phyloP scores from a whole-genome alignment of 1,140 invertebrate genomes.

The Protaetia brevitarsis region DNA sequence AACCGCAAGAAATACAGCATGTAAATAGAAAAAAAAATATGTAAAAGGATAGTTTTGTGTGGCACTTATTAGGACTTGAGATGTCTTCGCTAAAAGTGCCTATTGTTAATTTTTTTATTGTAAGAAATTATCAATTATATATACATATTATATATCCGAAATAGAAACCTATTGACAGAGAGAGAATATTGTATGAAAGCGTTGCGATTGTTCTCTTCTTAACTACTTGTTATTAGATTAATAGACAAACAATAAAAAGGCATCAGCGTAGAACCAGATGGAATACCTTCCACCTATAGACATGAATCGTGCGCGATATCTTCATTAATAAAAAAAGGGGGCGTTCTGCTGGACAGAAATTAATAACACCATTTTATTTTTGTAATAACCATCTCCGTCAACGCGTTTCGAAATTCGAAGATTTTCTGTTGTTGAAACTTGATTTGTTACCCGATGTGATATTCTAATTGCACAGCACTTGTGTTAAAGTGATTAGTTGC shows the following conservation, averaged over 20 bases:
- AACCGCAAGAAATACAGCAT: constrained; percentile 29
- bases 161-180: not conserved
- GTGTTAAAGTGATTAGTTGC: constrained; percentile 6
- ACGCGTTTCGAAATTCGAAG: not conserved
- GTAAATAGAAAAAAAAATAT: constrained; percentile 34
- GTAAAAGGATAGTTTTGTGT: constrained; percentile 33
- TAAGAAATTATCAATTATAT: no score
- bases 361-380: not conserved
- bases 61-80: constrained; percentile 39
- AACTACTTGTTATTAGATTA: no score
- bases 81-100: constrained; percentile 42
- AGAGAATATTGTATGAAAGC: not conserved
- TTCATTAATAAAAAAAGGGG: no score
- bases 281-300: no score
- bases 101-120: constrained; percentile 39
- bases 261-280: no score
- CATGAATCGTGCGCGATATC: no score
- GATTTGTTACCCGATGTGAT: constrained; percentile 44
- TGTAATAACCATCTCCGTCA: not conserved
- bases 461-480: constrained; percentile 27
- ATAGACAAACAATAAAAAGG: no score
- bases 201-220: no score
- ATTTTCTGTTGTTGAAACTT: not conserved
- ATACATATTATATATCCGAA: no score
- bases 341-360: no score